A percentile compares a stretch with the other conserved stretches of the same genome.
Conservation (phyloP, 2,888 invertebrate genomes). For the Phyllotreta cruciferae region DNA sequence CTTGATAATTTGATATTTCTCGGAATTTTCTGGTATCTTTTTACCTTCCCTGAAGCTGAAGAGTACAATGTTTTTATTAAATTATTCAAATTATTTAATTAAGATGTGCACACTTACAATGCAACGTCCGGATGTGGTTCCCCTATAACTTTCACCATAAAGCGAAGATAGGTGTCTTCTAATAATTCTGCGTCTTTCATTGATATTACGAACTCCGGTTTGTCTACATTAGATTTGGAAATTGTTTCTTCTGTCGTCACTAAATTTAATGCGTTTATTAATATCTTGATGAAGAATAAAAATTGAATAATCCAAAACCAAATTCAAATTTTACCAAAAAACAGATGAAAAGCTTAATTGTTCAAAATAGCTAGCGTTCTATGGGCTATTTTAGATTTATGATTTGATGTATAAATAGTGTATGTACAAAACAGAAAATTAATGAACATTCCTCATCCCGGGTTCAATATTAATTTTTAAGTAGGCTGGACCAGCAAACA, state of each 20-base stretch:
- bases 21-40: conserved; percentile 72
- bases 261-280: conserved; percentile 50
- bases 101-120: conserved; percentile 84
- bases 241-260: conserved; percentile 76
- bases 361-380: too few relatives aligned
- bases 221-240: conserved; percentile 72
- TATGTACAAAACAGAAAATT: too few relatives aligned
- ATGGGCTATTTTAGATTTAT: too few relatives aligned
- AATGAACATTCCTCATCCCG: too few relatives aligned
- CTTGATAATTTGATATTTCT: conserved; percentile 73
- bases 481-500: too few relatives aligned
- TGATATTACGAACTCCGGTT: conserved; percentile 84
- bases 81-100: not conserved
- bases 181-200: conserved; percentile 88
- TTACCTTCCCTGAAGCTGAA: conserved; percentile 82
- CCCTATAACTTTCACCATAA: conserved; percentile 87
- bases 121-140: conserved; percentile 88
- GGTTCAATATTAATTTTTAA: too few relatives aligned
- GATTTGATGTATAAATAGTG: too few relatives aligned
- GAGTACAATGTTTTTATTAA: conserved; percentile 2
- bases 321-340: too few relatives aligned
- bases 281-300: too few relatives aligned
- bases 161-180: conserved; percentile 84
- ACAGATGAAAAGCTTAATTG: too few relatives aligned
- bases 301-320: too few relatives aligned